These are phyloP conservation scores for Drosophila kurseongensis DNA, from an alignment of 1,140 invertebrate species.

Conservation along the genomic window DNA sequence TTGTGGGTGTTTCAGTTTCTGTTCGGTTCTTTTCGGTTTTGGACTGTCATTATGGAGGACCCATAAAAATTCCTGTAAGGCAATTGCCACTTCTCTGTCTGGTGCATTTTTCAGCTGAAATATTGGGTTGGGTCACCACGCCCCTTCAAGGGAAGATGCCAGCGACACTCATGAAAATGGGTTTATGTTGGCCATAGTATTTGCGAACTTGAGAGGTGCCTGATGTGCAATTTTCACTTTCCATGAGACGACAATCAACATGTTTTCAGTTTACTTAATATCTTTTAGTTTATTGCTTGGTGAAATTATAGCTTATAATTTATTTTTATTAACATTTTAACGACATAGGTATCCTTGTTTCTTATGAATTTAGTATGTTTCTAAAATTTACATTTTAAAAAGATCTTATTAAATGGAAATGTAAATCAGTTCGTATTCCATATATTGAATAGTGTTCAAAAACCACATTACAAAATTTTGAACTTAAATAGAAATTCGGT, in stretches of 20 bases:
- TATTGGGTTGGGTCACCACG: slow-evolving; percentile 4
- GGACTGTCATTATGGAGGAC: slow-evolving; percentile 37
- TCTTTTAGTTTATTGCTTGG: neutral
- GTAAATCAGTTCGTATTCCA: too few relatives aligned
- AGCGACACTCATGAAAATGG: slow-evolving; percentile 13
- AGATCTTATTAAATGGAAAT: too few relatives aligned
- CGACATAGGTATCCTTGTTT: neutral
- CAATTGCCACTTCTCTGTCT: slow-evolving; percentile 29
- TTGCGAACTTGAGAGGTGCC: neutral
- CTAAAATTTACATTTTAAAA: neutral
- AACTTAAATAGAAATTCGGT: too few relatives aligned
- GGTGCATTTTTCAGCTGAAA: slow-evolving; percentile 11
- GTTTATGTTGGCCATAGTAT: neutral
- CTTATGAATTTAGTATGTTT: neutral
- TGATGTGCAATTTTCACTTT: neutral
- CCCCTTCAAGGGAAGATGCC: slow-evolving; percentile 9
- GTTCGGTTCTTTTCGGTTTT: slow-evolving; percentile 11
- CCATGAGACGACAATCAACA: neutral
- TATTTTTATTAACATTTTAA: neutral
- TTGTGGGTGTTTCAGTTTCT: slow-evolving; percentile 32
- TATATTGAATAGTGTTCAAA: too few relatives aligned
- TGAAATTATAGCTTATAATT: neutral
- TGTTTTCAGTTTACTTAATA: neutral
- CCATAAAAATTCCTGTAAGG: slow-evolving; percentile 32
- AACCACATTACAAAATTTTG: too few relatives aligned